These are phyloP conservation scores for Tetramorium bicarinatum DNA, from an alignment of 2,888 invertebrate species.

Conservation along the genomic window DNA sequence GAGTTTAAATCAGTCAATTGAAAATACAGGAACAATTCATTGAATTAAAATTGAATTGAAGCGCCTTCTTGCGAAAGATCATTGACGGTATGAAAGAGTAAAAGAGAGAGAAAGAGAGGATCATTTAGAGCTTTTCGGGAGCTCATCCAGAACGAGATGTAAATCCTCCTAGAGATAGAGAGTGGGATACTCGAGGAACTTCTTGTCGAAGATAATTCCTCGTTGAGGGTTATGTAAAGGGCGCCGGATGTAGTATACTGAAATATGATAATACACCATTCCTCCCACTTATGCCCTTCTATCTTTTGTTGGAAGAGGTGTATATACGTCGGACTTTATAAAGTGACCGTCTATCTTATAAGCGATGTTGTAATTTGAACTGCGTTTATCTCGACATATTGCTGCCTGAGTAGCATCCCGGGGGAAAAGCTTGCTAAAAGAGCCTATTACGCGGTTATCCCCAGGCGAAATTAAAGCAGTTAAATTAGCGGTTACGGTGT, in stretches of 20 bases:
- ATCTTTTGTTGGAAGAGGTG: constrained; percentile 8
- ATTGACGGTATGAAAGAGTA: not conserved
- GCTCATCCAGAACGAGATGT: constrained; percentile 50
- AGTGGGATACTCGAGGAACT: constrained; percentile 49
- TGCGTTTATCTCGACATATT: constrained; percentile 39
- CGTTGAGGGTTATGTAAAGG: constrained; percentile 43
- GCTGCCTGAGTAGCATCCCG: constrained; percentile 21
- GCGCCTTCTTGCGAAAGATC: constrained; percentile 13
- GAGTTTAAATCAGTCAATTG: not conserved
- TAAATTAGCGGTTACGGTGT: constrained; percentile 28
- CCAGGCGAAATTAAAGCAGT: constrained; percentile 40
- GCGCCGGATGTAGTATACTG: constrained; percentile 12
- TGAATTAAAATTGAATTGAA: constrained; percentile 1
- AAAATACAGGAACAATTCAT: not conserved
- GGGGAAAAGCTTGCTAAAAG: constrained; percentile 36
- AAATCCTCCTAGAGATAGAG: constrained; percentile 60
- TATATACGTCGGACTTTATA: constrained; percentile 36
- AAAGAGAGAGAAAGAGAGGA: constrained; percentile 10
- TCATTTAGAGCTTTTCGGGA: constrained; percentile 41
- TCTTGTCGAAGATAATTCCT: constrained; percentile 63
- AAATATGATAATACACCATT: constrained; percentile 60
- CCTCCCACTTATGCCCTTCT: constrained; percentile 24
- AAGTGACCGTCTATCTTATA: constrained; percentile 43
- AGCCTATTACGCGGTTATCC: constrained; percentile 40
- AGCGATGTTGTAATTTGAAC: constrained; percentile 46